phyloP scores from a whole-genome alignment of 1,140 invertebrate species.

The Zophobas atratus region DNA sequence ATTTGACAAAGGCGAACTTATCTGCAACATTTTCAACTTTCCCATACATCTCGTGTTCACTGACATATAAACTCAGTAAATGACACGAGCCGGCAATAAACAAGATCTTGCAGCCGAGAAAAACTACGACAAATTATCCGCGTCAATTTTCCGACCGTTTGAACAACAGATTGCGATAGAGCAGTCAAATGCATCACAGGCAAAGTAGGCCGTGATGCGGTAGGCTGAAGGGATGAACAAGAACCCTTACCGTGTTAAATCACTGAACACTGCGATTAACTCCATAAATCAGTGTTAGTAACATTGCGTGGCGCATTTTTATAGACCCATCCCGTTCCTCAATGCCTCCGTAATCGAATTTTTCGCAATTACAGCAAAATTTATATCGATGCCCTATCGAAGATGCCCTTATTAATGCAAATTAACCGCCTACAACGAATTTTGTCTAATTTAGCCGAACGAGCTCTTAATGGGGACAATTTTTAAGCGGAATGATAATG shows the following conservation, averaged over 20 bases:
- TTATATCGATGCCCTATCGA: conserved; percentile 26
- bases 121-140: conserved; percentile 6
- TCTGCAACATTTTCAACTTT: too few species aligned
- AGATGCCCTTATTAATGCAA: conserved; percentile 14
- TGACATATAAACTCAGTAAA: too few species aligned
- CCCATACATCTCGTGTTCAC: too few species aligned
- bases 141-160: conserved; percentile 29
- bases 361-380: conserved; percentile 47
- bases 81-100: not conserved
- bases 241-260: conserved; percentile 49
- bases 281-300: conserved; percentile 51
- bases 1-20: too few species aligned
- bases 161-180: conserved; percentile 17
- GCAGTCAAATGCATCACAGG: conserved; percentile 8
- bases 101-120: not conserved
- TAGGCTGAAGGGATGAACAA: conserved; percentile 47
- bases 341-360: conserved; percentile 47
- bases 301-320: conserved; percentile 50
- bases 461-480: not conserved
- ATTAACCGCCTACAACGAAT: conserved; percentile 3
- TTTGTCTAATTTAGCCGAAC: not conserved
- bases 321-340: conserved; percentile 45
- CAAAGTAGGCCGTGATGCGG: conserved; percentile 10
- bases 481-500: conserved; percentile 1
- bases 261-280: conserved; percentile 50